Base-by-base conservation (phyloP, 1,140 invertebrate species). In the Muscidifurax raptorellus region DNA sequence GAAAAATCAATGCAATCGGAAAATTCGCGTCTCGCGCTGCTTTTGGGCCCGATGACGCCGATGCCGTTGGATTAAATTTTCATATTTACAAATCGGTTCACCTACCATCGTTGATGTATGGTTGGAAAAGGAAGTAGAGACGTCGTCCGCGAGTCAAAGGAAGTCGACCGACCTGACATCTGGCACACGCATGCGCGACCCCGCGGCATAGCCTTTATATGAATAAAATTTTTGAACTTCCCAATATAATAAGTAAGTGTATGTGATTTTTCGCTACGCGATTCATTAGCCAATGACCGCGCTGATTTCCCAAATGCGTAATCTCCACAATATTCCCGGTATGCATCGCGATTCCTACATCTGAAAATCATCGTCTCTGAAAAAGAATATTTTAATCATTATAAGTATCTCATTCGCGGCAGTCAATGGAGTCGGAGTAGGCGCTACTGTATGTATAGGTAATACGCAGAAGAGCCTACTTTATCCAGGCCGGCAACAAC, bases 61-160 rank as follows among this genome's bases (percentile, higher is more conserved):
- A 76, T 88, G 84, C 74, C 40, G 36, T 71, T 52, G 66, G 90
- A 90, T 90, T 67, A 85, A 82, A 67, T 84, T 0, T 30, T 69
- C 59, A 30, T 6, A 67, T 40, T 77, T 82, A 84, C 86, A 71
- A 59, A 30, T 66, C 71, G 44, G 25, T 86, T 71, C n/a, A 90
- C 90, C 86, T 90, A 91, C 90, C 90, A 91, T 91, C 87, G 89
- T 91, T 88, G 79, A 88, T 86, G 84, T 85, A 85, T 88, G 59
- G 83, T 87, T 86, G 79, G 87, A 87, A 90, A 87, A 82, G 82
- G 82, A 87, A 85, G 40, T 64, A 18, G 44, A 79, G 66, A 67
- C 67, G 77, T 30, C 32, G 44, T 52, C 76, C 40, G 18, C 13
- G 0, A 36, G 2, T 44, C 13, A 77, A 72, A 28, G 82, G 79